These are phyloP conservation scores for Ochlodes sylvanus DNA, from an alignment of 2,888 invertebrate species.

Conservation along the genomic window DNA sequence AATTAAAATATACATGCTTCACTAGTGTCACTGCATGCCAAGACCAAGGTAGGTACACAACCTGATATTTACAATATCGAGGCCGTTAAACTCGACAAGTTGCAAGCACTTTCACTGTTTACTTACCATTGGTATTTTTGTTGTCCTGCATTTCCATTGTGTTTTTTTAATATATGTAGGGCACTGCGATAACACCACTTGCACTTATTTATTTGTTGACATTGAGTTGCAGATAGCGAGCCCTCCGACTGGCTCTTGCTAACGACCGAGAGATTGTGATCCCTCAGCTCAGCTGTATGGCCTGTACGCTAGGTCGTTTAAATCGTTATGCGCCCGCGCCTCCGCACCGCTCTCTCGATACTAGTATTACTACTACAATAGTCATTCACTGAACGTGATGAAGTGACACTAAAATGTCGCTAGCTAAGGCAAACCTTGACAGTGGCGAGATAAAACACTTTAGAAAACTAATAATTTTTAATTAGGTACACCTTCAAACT, in stretches of 20 bases:
- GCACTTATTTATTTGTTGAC: constrained; percentile 39
- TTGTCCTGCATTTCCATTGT: constrained; percentile 61
- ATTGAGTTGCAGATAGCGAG: constrained; percentile 40
- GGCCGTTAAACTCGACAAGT: constrained; percentile 40
- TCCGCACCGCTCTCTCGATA: constrained; percentile 46
- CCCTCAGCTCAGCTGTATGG: not conserved
- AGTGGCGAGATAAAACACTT: constrained; percentile 27
- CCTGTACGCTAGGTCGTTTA: constrained; percentile 23
- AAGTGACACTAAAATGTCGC: constrained; percentile 37
- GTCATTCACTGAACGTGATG: constrained; percentile 47
- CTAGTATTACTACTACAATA: constrained; percentile 39
- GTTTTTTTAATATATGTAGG: constrained; percentile 39
- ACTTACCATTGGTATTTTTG: constrained; percentile 55
- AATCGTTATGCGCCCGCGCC: constrained; percentile 51
- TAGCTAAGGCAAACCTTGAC: not conserved
- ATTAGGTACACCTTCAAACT: no score
- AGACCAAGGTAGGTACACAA: constrained; percentile 42
- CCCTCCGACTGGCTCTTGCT: constrained; percentile 37
- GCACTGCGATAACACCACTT: constrained; percentile 44
- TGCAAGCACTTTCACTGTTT: constrained; percentile 56
- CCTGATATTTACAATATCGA: constrained; percentile 42
- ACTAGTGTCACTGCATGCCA: constrained; percentile 25
- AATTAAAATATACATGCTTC: constrained; percentile 8
- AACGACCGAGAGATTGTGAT: constrained; percentile 51
- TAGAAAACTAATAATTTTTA: not conserved